These are phyloP conservation scores for Sycophila texana DNA, from an alignment of 2,888 invertebrate genomes.

Conservation along the genomic window DNA sequence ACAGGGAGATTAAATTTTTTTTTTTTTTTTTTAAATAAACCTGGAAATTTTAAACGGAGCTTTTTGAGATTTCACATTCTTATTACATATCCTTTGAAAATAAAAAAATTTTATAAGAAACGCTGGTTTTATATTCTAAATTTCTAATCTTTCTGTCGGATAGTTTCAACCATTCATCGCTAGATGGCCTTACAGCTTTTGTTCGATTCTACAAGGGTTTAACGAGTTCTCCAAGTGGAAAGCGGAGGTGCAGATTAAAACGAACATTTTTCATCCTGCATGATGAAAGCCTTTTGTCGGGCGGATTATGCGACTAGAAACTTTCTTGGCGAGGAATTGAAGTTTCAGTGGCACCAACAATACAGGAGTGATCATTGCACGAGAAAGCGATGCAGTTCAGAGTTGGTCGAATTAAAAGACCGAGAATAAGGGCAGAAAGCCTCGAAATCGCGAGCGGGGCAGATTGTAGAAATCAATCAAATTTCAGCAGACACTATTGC, in stretches of 20 bases:
- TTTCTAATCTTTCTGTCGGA: too few species aligned
- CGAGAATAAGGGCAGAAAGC: not conserved
- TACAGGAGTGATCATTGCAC: slow-evolving; percentile 9
- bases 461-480: too few species aligned
- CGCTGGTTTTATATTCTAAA: too few species aligned
- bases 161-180: too few species aligned
- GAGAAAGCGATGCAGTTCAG: slow-evolving; percentile 2
- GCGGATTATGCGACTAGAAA: not conserved
- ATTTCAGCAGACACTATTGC: too few species aligned
- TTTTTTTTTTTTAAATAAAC: not conserved
- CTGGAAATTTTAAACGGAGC: too few species aligned
- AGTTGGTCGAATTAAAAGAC: not conserved
- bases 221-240: not conserved
- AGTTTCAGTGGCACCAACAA: slow-evolving; percentile 11
- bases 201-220: too few species aligned
- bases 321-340: slow-evolving; percentile 23
- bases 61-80: too few species aligned
- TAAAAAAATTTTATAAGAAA: too few species aligned
- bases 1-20: not conserved
- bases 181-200: too few species aligned
- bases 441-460: too few species aligned
- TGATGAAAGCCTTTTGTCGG: not conserved
- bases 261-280: not conserved
- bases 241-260: not conserved
- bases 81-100: too few species aligned